Conservation (phyloP, 2,888 invertebrate genomes). For the Belgica antarctica region DNA sequence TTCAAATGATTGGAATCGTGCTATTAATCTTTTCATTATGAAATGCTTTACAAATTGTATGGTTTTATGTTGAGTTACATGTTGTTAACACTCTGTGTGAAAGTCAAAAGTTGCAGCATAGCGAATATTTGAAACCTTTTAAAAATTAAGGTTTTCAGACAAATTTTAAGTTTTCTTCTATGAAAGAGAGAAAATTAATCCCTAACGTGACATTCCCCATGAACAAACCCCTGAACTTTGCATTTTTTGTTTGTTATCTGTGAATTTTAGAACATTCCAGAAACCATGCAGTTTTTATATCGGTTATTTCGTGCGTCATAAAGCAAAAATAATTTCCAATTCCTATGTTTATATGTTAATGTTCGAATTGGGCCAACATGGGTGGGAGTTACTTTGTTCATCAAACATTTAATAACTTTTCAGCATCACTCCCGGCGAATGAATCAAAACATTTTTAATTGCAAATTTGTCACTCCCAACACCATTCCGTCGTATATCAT, state of each 20-base stretch:
- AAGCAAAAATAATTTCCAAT: constrained; percentile 2
- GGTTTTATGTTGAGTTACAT: too few relatives aligned
- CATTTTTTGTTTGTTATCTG: not conserved
- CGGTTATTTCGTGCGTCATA: constrained; percentile 13
- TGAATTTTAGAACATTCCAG: not conserved
- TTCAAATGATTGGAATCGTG: too few relatives aligned
- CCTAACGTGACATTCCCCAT: too few relatives aligned
- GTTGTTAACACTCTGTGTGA: too few relatives aligned
- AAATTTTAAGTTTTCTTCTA: not conserved
- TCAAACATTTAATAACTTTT: constrained; percentile 18
- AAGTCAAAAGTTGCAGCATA: too few relatives aligned
- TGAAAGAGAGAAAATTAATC: too few relatives aligned
- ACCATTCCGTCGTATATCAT: not conserved
- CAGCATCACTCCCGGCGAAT: not conserved
- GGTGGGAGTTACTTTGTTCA: not conserved
- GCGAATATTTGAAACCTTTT: too few relatives aligned
- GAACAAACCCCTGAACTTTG: not conserved
- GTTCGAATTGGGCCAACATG: not conserved
- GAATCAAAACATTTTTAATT: constrained; percentile 22
- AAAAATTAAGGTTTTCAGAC: too few relatives aligned
- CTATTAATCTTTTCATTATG: too few relatives aligned
- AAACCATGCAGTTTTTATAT: constrained; percentile 11
- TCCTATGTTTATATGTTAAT: not conserved
- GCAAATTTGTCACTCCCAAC: constrained; percentile 9
- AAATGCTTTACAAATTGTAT: too few relatives aligned